These are phyloP conservation scores for Acanthosepion esculentum DNA, from an alignment of 2,888 invertebrate genomes.

Conservation along the genomic window DNA sequence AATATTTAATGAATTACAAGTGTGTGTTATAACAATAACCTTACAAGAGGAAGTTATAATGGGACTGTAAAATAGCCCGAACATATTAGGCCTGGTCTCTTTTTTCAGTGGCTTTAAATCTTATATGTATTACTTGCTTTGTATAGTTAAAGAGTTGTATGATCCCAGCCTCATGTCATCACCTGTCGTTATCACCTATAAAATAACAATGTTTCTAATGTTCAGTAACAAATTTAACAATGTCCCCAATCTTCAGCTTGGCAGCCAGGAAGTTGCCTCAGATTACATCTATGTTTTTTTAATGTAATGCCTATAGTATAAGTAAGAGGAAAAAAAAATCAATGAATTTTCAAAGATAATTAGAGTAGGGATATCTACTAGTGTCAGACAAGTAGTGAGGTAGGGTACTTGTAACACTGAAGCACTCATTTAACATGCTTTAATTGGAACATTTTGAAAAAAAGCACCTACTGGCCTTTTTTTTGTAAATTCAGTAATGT, in stretches of 20 bases:
- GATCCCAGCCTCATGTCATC: neutral
- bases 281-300: neutral
- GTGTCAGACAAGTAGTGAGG: neutral
- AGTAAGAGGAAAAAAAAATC: neutral
- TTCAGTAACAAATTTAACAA: constrained; percentile 33
- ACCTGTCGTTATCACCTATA: neutral
- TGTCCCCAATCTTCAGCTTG: neutral
- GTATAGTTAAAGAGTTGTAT: too few relatives aligned
- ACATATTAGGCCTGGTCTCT: too few relatives aligned
- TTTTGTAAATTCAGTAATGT: neutral
- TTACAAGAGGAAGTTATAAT: too few relatives aligned
- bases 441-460: neutral
- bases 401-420: neutral
- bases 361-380: neutral
- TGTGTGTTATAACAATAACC: too few relatives aligned
- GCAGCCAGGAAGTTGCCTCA: neutral
- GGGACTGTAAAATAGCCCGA: too few relatives aligned
- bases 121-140: too few relatives aligned
- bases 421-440: constrained; percentile 1
- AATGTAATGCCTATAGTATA: neutral
- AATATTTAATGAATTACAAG: too few relatives aligned
- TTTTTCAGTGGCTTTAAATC: too few relatives aligned
- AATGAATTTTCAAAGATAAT: neutral
- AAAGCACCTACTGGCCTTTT: neutral
- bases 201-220: constrained; percentile 33